Conservation (phyloP, 2,888 invertebrate genomes). For the Sesamia inferens region DNA sequence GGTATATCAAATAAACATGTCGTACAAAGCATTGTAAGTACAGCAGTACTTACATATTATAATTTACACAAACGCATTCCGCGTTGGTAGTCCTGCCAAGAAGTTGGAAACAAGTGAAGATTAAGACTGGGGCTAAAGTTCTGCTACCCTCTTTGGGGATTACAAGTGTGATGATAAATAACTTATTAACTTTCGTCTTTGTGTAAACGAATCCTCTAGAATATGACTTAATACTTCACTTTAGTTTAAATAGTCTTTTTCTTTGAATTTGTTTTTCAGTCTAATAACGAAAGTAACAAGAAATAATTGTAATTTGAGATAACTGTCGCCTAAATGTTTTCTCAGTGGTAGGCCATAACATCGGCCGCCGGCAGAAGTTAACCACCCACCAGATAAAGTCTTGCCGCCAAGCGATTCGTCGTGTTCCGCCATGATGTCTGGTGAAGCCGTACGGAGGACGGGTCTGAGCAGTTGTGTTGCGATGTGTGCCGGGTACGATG, state of each 20-base stretch:
- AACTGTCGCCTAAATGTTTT: not conserved
- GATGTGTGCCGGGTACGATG: too few relatives aligned
- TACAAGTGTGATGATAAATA: conserved; percentile 34
- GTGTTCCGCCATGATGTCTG: too few relatives aligned
- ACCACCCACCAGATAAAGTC: too few relatives aligned
- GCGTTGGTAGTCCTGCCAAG: conserved; percentile 17
- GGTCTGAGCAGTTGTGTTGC: too few relatives aligned
- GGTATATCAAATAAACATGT: not conserved
- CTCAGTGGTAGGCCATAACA: too few relatives aligned
- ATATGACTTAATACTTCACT: not conserved
- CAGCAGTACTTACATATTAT: conserved; percentile 13
- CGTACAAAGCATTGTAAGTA: not conserved
- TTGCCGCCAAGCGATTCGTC: too few relatives aligned
- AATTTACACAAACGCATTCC: conserved; percentile 35
- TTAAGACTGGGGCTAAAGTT: conserved; percentile 35
- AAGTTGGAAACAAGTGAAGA: conserved; percentile 38
- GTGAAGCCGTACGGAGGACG: too few relatives aligned
- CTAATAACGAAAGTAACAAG: not conserved
- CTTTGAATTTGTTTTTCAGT: not conserved
- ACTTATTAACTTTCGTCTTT: conserved; percentile 33
- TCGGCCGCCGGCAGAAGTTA: too few relatives aligned
- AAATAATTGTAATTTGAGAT: not conserved
- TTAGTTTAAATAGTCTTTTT: not conserved
- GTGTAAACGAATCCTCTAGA: not conserved
- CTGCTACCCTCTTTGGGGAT: conserved; percentile 24